Conservation (phyloP, 2,888 invertebrate species). For the Agrotis puta region DNA sequence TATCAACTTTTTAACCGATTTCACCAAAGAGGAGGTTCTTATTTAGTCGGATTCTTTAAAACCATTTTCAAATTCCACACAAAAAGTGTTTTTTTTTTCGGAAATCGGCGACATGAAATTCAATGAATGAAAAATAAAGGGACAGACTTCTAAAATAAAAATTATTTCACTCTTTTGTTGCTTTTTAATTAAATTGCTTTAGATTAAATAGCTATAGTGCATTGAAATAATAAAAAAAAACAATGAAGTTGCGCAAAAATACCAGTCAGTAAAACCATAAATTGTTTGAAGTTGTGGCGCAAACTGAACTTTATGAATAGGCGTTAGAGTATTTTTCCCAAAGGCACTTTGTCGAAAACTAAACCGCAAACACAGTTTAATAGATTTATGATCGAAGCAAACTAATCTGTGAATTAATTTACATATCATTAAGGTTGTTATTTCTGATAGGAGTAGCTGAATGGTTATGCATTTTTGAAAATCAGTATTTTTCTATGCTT, state of each 20-base stretch:
- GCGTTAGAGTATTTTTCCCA: not conserved
- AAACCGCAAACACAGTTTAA: not conserved
- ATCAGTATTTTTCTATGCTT: not conserved
- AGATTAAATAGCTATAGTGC: not conserved
- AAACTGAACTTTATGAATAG: not conserved
- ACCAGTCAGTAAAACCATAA: not conserved
- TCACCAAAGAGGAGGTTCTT: no score
- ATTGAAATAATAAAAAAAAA: no score
- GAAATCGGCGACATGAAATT: no score
- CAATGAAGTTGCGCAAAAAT: no score
- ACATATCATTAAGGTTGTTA: conserved; percentile 13
- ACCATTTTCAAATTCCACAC: no score
- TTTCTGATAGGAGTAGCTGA: not conserved
- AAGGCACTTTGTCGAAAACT: not conserved
- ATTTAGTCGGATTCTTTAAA: no score
- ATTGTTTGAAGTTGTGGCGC: not conserved
- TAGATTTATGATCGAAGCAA: conserved; percentile 11
- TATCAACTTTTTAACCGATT: not conserved
- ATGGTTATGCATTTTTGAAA: not conserved
- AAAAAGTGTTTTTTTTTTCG: no score
- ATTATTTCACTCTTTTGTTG: no score
- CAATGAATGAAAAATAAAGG: no score
- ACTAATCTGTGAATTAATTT: conserved; percentile 21
- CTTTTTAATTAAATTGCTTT: not conserved
- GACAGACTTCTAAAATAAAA: no score